Percentiles rank a stretch among this genome's conserved stretches.
phyloP scores from a whole-genome alignment of 2,888 invertebrate genomes.

The Leptodirus hochenwartii region DNA sequence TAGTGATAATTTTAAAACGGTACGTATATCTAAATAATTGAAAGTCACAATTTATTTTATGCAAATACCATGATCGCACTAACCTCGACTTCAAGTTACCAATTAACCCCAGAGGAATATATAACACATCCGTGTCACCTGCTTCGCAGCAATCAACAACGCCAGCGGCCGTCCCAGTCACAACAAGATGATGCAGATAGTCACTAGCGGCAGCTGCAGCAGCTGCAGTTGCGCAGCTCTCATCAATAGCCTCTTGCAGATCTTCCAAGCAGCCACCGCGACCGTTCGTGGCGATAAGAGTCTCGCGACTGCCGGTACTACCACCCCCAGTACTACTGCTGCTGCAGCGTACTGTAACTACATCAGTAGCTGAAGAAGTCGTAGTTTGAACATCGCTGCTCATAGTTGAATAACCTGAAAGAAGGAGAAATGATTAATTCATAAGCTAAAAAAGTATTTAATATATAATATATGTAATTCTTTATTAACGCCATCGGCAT shows the following conservation, averaged over 20 bases:
- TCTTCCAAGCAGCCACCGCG: conserved; percentile 33
- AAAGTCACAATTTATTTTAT: background rate
- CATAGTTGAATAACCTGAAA: conserved; percentile 1
- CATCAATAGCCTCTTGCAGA: conserved; percentile 55
- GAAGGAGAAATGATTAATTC: too few relatives aligned
- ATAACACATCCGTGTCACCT: conserved; percentile 42
- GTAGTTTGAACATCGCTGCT: background rate
- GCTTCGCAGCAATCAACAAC: conserved; percentile 32
- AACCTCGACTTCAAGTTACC: conserved; percentile 26
- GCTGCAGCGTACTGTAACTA: background rate
- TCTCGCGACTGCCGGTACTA: conserved; percentile 23
- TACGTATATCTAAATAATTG: background rate
- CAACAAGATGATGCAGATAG: conserved; percentile 11
- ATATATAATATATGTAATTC: too few relatives aligned
- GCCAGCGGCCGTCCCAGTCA: conserved; percentile 35
- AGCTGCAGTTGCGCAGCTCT: conserved; percentile 37
- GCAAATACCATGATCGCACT: background rate
- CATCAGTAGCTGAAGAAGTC: background rate
- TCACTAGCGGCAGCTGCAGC: background rate
- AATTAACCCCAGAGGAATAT: conserved; percentile 44
- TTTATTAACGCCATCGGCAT: too few relatives aligned
- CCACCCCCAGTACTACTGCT: conserved; percentile 21
- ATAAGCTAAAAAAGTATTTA: too few relatives aligned
- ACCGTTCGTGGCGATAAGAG: conserved; percentile 30
- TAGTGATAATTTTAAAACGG: background rate